phyloP scores from a whole-genome alignment of 2,888 invertebrate genomes.

The Sminthurinus aureus region DNA sequence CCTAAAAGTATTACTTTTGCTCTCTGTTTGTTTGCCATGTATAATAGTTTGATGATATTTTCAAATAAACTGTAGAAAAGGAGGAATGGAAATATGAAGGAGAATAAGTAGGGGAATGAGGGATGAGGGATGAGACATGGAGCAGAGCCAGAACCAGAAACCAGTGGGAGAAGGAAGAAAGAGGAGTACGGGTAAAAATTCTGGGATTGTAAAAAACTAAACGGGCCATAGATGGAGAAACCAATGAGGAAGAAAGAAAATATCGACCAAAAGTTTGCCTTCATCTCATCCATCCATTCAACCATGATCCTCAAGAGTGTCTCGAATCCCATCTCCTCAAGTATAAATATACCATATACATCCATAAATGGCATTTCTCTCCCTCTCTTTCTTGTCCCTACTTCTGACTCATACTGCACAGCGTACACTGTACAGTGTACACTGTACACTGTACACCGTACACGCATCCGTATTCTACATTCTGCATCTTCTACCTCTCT shows the following conservation, averaged over 20 bases:
- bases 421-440: not conserved
- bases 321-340: slow-evolving; percentile 49
- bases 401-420: not conserved
- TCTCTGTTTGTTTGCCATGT: too few relatives aligned
- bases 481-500: not conserved
- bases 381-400: slow-evolving; percentile 2
- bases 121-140: too few relatives aligned
- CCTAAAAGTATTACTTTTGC: too few relatives aligned
- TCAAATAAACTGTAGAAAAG: not conserved
- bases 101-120: too few relatives aligned
- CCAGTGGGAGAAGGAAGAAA: not conserved
- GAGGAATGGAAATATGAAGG: not conserved
- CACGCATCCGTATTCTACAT: not conserved
- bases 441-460: not conserved
- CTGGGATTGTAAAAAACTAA: slow-evolving; percentile 15
- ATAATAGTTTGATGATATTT: too few relatives aligned
- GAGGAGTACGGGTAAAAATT: not conserved
- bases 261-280: slow-evolving; percentile 52
- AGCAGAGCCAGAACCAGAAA: not conserved
- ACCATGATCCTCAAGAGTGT: slow-evolving; percentile 53
- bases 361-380: slow-evolving; percentile 16
- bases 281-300: slow-evolving; percentile 51
- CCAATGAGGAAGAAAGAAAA: slow-evolving; percentile 45
- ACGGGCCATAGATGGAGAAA: slow-evolving; percentile 41
- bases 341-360: slow-evolving; percentile 20